A percentile compares a stretch with the other conserved stretches of the same genome.
These are phyloP conservation scores for Antidorcas marsupialis DNA, from an alignment of 2,113 vertebrate species.

Conservation along the genomic window DNA sequence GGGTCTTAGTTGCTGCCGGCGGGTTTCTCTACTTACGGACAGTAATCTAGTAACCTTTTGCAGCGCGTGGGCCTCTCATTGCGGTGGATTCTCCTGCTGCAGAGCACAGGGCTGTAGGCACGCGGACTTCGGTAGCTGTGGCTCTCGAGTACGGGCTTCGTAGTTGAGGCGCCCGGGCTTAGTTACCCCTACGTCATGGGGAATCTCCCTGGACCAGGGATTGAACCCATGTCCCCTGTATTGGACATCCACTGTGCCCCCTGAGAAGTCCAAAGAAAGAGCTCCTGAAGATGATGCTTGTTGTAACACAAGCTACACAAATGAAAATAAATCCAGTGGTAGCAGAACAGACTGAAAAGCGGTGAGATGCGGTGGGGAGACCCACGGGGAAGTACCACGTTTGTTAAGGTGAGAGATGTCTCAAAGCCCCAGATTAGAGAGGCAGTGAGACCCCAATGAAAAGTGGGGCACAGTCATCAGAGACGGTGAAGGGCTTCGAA, in stretches of 20 bases:
- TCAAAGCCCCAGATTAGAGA: not conserved
- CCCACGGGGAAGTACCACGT: not conserved
- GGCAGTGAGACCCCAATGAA: not conserved
- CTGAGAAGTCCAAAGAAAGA: not conserved
- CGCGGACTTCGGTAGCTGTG: accelerated
- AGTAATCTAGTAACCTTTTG: not conserved
- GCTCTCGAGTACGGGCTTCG: accelerated
- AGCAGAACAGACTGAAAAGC: not conserved
- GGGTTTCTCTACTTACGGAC: not conserved
- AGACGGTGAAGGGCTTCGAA: not conserved
- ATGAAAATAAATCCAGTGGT: not conserved
- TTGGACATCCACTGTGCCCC: not conserved
- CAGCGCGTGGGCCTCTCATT: not conserved
- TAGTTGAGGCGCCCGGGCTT: not conserved
- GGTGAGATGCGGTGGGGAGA: not conserved
- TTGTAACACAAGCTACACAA: not conserved
- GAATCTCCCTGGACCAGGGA: not conserved
- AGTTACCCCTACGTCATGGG: not conserved
- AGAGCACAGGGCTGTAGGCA: not conserved
- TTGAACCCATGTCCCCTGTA: not conserved
- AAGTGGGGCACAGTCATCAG: not conserved
- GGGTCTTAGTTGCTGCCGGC: not conserved
- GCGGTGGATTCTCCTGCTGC: not conserved
- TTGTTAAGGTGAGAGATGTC: not conserved
- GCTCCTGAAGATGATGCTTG: not conserved